Conservation (phyloP, 2,113 vertebrate species). For the Coturnix japonica region DNA sequence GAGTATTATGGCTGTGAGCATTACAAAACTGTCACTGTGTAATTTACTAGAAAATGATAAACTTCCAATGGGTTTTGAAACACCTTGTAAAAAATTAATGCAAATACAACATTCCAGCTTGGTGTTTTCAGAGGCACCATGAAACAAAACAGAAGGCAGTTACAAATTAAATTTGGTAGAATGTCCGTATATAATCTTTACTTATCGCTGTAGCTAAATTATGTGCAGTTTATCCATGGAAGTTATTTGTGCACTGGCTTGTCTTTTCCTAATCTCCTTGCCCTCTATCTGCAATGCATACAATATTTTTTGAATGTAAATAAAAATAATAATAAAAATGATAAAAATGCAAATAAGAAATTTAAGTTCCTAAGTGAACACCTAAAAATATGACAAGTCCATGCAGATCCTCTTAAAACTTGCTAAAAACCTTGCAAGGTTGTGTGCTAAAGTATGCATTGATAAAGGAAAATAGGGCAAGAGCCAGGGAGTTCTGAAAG, state of each 20-base stretch:
- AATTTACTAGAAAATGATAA: not conserved
- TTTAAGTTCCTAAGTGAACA: not conserved
- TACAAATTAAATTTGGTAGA: not conserved
- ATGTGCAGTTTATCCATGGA: not conserved
- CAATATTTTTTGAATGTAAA: not conserved
- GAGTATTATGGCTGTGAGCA: not conserved
- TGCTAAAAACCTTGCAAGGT: not conserved
- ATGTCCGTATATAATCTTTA: not conserved
- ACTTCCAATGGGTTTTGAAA: not conserved
- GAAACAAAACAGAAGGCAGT: not conserved
- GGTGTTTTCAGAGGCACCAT: not conserved
- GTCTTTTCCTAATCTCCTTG: not conserved
- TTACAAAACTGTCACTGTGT: not conserved
- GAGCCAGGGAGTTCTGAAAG: not conserved
- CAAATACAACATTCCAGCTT: not conserved
- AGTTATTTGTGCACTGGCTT: not conserved
- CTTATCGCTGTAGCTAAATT: not conserved
- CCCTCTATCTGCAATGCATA: not conserved
- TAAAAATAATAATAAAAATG: not conserved
- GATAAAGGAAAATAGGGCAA: not conserved
- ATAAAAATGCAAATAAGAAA: not conserved
- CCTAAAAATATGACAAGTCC: not conserved
- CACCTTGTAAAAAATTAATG: not conserved
- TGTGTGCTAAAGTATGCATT: not conserved
- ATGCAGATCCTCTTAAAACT: not conserved